Evolutionary conservation across 2,113 vertebrate species (phyloP).

Genomic region (Pedetes capensis): DNA sequence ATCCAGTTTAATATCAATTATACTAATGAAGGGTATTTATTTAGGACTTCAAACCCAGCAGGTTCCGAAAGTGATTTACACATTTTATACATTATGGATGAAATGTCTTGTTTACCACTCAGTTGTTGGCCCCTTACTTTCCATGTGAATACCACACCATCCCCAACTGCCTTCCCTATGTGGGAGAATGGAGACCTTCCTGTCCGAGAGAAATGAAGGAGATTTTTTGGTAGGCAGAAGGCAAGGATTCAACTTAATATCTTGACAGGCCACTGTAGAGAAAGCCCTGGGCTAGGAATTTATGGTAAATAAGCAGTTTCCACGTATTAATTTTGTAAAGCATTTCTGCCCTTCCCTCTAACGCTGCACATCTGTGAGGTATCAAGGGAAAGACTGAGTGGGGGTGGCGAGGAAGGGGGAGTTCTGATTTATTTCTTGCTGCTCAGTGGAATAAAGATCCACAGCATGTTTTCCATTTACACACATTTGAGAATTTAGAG

Average conservation of each 20-base stretch:
- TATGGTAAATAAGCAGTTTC: constrained; percentile 65
- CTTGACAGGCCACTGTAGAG: constrained; percentile 51
- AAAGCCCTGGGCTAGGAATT: constrained; percentile 74
- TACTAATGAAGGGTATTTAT: constrained; percentile 70
- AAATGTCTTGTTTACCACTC: constrained; percentile 39
- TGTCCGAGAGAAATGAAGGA: constrained; percentile 37
- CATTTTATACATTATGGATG: constrained; percentile 4
- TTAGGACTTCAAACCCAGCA: constrained; percentile 64
- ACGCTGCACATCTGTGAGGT: constrained; percentile 67
- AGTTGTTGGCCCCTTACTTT: constrained; percentile 33
- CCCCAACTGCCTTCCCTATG: neutral
- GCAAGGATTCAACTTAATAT: constrained; percentile 42
- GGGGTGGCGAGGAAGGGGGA: constrained; percentile 40
- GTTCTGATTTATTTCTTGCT: constrained; percentile 76
- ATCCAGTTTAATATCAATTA: constrained; percentile 72
- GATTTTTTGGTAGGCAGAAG: constrained; percentile 40
- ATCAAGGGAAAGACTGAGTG: constrained; percentile 56
- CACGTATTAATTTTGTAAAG: constrained; percentile 65
- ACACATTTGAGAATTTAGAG: constrained; percentile 76
- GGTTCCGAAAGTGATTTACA: constrained; percentile 58
- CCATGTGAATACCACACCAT: neutral
- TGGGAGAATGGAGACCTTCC: constrained; percentile 36
- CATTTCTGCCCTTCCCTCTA: constrained; percentile 53
- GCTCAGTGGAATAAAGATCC: constrained; percentile 73
- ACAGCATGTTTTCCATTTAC: constrained; percentile 73